A percentile compares a stretch with the other conserved stretches of the same genome.
Evolutionary conservation across 2,113 vertebrate genomes (phyloP).

Genomic region (Sphaerodactylus townsendi): DNA sequence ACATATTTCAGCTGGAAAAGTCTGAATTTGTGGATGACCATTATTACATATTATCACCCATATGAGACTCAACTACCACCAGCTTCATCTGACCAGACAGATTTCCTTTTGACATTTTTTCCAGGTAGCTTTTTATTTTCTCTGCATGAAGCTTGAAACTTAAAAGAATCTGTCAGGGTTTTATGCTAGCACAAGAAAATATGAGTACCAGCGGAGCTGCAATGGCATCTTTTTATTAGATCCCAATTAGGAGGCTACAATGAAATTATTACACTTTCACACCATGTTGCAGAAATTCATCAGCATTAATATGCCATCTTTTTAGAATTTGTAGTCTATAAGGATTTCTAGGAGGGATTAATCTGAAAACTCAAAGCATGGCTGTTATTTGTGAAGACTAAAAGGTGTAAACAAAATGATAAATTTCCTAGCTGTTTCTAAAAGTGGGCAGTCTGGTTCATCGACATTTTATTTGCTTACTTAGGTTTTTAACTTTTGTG

Average conservation of each 20-base stretch:
- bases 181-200: not conserved
- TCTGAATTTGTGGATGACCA: not conserved
- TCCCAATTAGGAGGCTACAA: not conserved
- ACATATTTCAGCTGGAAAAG: not conserved
- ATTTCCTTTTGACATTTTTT: not conserved
- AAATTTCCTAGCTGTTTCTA: not conserved
- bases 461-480: not conserved
- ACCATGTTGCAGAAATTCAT: not conserved
- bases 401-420: not conserved
- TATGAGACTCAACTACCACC: not conserved
- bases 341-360: not conserved
- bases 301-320: not conserved
- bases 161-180: conserved; percentile 7
- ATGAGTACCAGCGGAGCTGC: not conserved
- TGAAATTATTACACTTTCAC: not conserved
- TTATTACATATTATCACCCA: not conserved
- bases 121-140: conserved; percentile 7
- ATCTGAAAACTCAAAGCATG: not conserved
- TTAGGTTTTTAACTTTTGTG: not conserved
- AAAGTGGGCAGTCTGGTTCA: not conserved
- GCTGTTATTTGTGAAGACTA: not conserved
- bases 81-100: not conserved
- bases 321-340: not conserved
- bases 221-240: conserved; percentile 10
- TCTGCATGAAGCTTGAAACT: not conserved